phyloP scores from a whole-genome alignment of 2,888 invertebrate species.

The Abrostola tripartita region DNA sequence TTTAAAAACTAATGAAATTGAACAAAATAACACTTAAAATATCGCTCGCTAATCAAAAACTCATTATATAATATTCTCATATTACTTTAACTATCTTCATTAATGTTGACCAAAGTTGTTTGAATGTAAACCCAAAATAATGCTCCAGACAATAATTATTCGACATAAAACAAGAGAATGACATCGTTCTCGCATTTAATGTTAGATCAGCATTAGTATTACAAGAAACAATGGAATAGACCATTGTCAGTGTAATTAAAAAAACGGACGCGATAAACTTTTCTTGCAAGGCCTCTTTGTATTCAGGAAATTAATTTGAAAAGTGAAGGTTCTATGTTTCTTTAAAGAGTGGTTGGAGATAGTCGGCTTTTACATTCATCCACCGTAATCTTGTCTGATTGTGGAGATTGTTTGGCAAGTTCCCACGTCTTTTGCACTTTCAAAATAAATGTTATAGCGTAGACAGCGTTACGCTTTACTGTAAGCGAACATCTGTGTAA shows the following conservation, averaged over 20 bases:
- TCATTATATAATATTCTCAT: too few species aligned
- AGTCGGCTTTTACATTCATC: conserved; percentile 27
- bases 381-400: conserved; percentile 30
- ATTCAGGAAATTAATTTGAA: background rate
- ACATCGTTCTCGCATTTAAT: conserved; percentile 6
- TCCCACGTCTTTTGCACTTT: conserved; percentile 52
- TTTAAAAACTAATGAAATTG: too few species aligned
- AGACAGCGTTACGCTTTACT: conserved; percentile 18
- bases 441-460: conserved; percentile 38
- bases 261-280: conserved; percentile 1
- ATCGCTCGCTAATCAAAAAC: too few species aligned
- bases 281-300: conserved; percentile 7
- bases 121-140: background rate
- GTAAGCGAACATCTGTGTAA: background rate
- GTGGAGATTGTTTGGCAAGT: conserved; percentile 39
- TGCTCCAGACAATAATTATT: background rate
- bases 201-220: conserved; percentile 7
- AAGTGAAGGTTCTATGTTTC: conserved; percentile 3
- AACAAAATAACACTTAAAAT: too few species aligned
- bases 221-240: conserved; percentile 3
- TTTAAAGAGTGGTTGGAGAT: conserved; percentile 10
- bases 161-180: conserved; percentile 2
- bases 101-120: background rate
- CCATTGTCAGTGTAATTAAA: conserved; percentile 7
- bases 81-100: too few species aligned